Base-by-base conservation (phyloP, 1,140 invertebrate species). In the Xylocopa sonorina region DNA sequence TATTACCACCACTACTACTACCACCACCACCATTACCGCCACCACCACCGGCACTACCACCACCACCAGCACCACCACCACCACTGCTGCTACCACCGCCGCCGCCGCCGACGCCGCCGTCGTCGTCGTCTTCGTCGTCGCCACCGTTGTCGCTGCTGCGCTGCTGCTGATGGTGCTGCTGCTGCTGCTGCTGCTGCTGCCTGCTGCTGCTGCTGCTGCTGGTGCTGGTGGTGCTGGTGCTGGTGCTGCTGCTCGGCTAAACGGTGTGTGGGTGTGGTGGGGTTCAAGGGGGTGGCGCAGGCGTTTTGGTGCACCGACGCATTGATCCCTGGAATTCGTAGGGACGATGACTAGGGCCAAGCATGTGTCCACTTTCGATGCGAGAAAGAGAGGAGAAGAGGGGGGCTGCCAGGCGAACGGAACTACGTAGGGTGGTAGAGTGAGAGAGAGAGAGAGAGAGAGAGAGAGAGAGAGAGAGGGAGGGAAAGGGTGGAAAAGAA, bases 291-390 rank as follows among this genome's bases (percentile, higher is more conserved):
- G 88, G 87, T 84, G 79, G 91, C 91, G 91, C 91, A 91, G 89
- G 91, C 90, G 90, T 91, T 91, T 91, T 90, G 88, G 85, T 87
- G 90, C 90, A 91, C 87, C 90, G 81, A 91, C 90, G 90, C 90
- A 91, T 91, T 91, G 90, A 91, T 91, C 90, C 89, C 89, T 87
- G 89, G 90, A 91, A 91, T 90, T 91, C 89, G 85, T 87, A 72
- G 82, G 84, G 84, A 87, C 81, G 82, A 63, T 72, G 86, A 80
- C 85, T 73, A 72, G 80, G 55, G 75, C 62, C 84, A 78, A 88
- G 81, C 86, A 80, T 86, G 85, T 86, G 86, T 88, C 84, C 85
- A 87, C 80, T 83, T 74, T 85, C 67, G 55, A 80, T 74, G 79
- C 32, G 62, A 53, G 68, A 88, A 80, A 75, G 81, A 76, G 81